Evolutionary conservation across 2,888 invertebrate species (phyloP), one percentile per base, ranked within the genome.

Genomic region (Ormyrus thymus): DNA sequence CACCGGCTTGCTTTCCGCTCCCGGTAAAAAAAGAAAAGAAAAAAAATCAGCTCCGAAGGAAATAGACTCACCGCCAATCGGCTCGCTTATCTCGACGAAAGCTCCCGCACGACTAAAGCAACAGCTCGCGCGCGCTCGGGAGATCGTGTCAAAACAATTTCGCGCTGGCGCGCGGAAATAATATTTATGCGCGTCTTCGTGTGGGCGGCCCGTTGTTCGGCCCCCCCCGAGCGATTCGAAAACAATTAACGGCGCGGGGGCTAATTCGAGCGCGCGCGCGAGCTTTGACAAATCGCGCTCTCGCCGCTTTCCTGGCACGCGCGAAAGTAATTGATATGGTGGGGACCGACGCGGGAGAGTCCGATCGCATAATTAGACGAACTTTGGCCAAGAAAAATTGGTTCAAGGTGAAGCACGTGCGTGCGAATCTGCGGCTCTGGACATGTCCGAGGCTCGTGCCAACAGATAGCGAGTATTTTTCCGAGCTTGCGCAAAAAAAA

Each of bases 211-310:
- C 7, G 15, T 56, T 50, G n/a, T 53, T 56, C n/a, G 29, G 29
- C 29, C 29, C 29, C 29, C 29, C 29, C 29, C 3, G 7, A 6
- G 4, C 6, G 50, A 71, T 70, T 59, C 9, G 53, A 71, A 79
- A 79, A 61, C 59, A 75, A 79, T 78, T 59, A 78, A 70, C 15
- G 68, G 29, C 29, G 29, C 29, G 29, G 29, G n/a, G 10, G 43
- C 48, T 61, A 79, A 79, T 66, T 70, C 70, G 51, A 62, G 70
- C 53, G 48, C 43, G 43, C 59, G 61, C 66, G 48, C 45, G 15
- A 10, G 10, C 56, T 69, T 65, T 78, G 73, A 78, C 58, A 74
- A 78, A 74, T 78, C 15, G 61, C 50, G 48, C 53, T 51, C 43
- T 50, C 15, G 48, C 65, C 53, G 11, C 13, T 62, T 56, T 69